These are phyloP conservation scores for Caranx melampygus DNA, from an alignment of 2,113 vertebrate species.

Conservation along the genomic window DNA sequence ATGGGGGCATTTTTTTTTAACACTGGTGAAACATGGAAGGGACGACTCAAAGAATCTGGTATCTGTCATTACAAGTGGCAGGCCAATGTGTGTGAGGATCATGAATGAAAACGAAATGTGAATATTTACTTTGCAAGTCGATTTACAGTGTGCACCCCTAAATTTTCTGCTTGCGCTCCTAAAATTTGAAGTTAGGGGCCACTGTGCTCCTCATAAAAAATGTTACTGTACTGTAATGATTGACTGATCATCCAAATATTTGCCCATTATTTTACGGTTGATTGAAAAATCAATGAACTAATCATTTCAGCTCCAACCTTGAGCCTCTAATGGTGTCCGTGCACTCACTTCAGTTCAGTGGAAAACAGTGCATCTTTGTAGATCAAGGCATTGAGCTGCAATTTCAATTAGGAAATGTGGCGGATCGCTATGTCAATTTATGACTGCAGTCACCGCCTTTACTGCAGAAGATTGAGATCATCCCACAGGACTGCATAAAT, in stretches of 20 bases:
- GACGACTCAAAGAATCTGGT: too few species aligned
- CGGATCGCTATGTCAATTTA: neutral
- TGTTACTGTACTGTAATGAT: neutral
- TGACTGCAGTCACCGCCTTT: neutral
- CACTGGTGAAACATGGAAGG: too few species aligned
- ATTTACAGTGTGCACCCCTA: too few species aligned
- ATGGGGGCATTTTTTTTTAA: too few species aligned
- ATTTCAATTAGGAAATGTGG: conserved; percentile 17
- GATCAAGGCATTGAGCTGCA: neutral
- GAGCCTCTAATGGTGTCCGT: neutral
- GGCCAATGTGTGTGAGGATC: too few species aligned
- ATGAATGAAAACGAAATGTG: too few species aligned
- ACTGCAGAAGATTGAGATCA: conserved; percentile 18
- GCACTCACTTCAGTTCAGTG: neutral
- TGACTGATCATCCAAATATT: neutral
- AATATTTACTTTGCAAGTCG: too few species aligned
- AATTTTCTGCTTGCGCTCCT: too few species aligned
- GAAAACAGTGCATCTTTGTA: conserved; percentile 17
- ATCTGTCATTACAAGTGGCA: too few species aligned
- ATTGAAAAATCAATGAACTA: neutral
- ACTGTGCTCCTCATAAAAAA: too few species aligned
- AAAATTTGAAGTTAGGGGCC: too few species aligned
- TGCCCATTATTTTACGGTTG: neutral
- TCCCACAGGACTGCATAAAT: conserved; percentile 39
- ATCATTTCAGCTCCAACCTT: neutral